A percentile compares a stretch with the other conserved stretches of the same genome.
phyloP scores from a whole-genome alignment of 2,797 vertebrate genomes.

The Hemibagrus guttatus region DNA sequence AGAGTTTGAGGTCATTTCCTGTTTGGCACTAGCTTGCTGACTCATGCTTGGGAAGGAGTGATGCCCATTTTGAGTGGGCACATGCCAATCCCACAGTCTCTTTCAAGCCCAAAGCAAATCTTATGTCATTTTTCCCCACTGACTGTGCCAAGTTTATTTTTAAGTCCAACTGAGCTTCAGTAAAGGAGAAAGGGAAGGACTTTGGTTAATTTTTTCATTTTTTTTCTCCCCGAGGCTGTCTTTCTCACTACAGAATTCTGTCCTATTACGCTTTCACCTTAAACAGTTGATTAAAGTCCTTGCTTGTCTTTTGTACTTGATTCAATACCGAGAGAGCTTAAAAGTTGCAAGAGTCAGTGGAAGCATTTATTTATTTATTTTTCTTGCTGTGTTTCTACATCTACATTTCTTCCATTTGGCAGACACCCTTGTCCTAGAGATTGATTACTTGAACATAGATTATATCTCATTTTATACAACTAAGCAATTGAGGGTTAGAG shows the following conservation, averaged over 20 bases:
- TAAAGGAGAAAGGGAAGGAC: slow-evolving; percentile 50
- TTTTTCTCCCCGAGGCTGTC: slow-evolving; percentile 50
- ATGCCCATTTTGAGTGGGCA: slow-evolving; percentile 64
- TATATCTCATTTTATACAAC: too few relatives aligned
- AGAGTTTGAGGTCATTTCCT: slow-evolving; percentile 28
- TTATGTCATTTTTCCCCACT: slow-evolving; percentile 69
- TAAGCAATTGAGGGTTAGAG: too few relatives aligned
- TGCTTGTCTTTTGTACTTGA: slow-evolving; percentile 17
- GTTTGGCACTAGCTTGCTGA: slow-evolving; percentile 21
- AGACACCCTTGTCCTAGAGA: too few relatives aligned
- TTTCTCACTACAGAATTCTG: slow-evolving; percentile 61
- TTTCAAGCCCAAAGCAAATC: slow-evolving; percentile 60
- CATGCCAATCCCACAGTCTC: slow-evolving; percentile 65
- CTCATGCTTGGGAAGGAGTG: slow-evolving; percentile 55
- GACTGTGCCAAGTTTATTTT: slow-evolving; percentile 64
- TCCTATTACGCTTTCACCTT: slow-evolving; percentile 46
- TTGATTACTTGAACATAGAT: too few relatives aligned
- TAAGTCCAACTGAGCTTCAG: slow-evolving; percentile 62
- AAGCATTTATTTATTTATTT: background rate
- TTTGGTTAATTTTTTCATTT: background rate
- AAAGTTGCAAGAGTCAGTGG: background rate
- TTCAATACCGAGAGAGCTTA: slow-evolving; percentile 11
- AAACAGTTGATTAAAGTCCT: slow-evolving; percentile 51
- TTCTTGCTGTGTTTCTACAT: background rate
- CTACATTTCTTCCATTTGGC: too few relatives aligned